Base-by-base conservation (phyloP, 2,113 vertebrate genomes). In the Tychaedon coryphoeus region DNA sequence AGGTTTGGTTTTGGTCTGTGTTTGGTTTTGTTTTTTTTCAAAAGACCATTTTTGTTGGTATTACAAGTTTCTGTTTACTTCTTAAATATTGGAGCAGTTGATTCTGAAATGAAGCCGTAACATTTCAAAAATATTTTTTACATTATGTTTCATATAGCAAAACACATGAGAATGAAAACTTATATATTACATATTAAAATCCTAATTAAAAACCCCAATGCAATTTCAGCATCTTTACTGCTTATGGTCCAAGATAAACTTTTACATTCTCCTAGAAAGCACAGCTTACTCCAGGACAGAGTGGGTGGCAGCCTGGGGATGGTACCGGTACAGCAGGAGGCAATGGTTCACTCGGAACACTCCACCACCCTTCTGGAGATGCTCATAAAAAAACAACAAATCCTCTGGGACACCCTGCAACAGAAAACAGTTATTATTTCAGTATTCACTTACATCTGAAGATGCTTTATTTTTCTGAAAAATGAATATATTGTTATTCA, bases 331-430 rank as follows among this genome's bases (percentile, higher is more conserved):
- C 10, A 99, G 87, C 67, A 99, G 98, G 69, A 99, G 98, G 81
- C 97, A 98, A 58, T 92, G 96, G 88, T 99, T 96, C 29, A 99
- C 98, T 28, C 99, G 98, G 31, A 97, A 47, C 33, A 98, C 94
- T 18, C 96, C 88, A 3, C 99, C 98, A 5, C 98, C 99, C 47
- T 92, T 98, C 71, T 98, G 97, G 71, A 99, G 97, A 88, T 98
- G 98, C 40, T 98, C 95, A 80, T 99, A 99, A 96, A 99, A 99
- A 96, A 99, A 99, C n/a, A 99, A 92, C 95, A 99, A 87, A 91
- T 99, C 99, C 95, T 99, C 99, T 0, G 99, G 99, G 64, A 99
- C 98, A 6, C 99, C 99, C 99, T 99, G 92, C 3, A 95, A 97
- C 47, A 96, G 14, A 90, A 57, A 66, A 76, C 19, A 56, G 19